Percentiles rank a stretch among this genome's conserved stretches.
Evolutionary conservation across 2,797 vertebrate genomes (phyloP).

Genomic region (Mormyrus proboscirostris): DNA sequence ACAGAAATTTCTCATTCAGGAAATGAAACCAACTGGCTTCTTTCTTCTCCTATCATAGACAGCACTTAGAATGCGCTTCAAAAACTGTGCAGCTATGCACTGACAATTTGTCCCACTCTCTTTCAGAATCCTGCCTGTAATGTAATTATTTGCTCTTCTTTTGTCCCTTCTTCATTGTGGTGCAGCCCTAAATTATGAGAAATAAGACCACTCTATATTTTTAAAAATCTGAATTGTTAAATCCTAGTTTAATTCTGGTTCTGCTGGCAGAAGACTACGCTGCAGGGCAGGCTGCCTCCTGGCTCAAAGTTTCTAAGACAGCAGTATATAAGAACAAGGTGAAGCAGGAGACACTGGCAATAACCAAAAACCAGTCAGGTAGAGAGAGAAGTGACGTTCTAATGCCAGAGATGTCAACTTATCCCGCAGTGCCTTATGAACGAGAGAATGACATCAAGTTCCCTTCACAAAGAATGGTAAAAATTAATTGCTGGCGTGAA

Average conservation of each 20-base stretch:
- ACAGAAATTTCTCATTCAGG: conserved; percentile 41
- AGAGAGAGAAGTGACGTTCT: neutral
- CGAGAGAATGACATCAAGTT: neutral
- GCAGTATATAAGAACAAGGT: too few relatives aligned
- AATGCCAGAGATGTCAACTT: neutral
- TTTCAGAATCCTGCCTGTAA: neutral
- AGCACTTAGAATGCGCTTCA: neutral
- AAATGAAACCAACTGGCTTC: conserved; percentile 47
- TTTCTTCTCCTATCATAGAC: neutral
- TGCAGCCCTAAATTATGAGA: neutral
- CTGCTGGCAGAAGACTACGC: neutral
- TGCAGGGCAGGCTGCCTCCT: neutral
- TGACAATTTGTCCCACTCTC: neutral
- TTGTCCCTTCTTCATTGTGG: neutral
- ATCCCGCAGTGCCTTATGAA: neutral
- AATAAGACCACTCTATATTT: neutral
- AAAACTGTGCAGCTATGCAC: neutral
- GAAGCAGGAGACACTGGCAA: neutral
- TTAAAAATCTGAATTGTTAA: neutral
- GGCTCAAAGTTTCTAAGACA: neutral
- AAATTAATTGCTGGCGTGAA: neutral
- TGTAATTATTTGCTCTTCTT: neutral
- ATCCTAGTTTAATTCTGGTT: neutral
- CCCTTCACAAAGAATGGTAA: neutral
- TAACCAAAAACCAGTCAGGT: neutral